A percentile compares a stretch with the other conserved stretches of the same genome.
These are phyloP conservation scores for Carassius gibelio DNA, from an alignment of 2,113 vertebrate genomes.

Conservation along the genomic window DNA sequence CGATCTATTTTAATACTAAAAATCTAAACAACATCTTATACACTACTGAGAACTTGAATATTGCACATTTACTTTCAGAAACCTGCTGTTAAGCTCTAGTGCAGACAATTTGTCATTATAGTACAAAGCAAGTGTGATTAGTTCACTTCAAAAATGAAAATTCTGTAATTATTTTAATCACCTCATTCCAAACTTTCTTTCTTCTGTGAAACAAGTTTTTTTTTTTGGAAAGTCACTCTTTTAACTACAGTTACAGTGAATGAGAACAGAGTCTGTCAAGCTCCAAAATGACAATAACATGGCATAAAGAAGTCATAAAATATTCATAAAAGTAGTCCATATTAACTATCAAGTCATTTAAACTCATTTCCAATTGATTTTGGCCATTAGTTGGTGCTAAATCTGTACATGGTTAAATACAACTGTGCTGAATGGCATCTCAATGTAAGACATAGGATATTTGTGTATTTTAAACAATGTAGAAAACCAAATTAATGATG, in stretches of 20 bases:
- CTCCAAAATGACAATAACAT: not conserved
- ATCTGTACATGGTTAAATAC: not conserved
- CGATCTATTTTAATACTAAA: too few relatives aligned
- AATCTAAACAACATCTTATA: not conserved
- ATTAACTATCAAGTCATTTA: not conserved
- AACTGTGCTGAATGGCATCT: not conserved
- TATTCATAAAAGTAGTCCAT: not conserved
- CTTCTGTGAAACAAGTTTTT: not conserved
- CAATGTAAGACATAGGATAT: not conserved
- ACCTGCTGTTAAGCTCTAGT: not conserved
- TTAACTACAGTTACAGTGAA: not conserved
- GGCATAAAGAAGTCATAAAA: not conserved
- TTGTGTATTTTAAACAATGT: not conserved
- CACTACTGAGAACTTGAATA: not conserved
- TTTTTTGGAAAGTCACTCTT: not conserved
- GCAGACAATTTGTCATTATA: not conserved
- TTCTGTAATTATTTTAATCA: not conserved
- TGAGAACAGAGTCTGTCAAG: not conserved
- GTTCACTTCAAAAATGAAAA: not conserved
- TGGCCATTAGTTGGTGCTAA: not conserved
- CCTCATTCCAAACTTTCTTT: not conserved
- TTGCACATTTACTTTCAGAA: not conserved
- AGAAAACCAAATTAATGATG: not conserved
- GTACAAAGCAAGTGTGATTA: not conserved
- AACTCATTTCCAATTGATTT: not conserved